These are phyloP conservation scores for Drosophila austrosaltans DNA, from an alignment of 2,888 invertebrate species.

Conservation along the genomic window DNA sequence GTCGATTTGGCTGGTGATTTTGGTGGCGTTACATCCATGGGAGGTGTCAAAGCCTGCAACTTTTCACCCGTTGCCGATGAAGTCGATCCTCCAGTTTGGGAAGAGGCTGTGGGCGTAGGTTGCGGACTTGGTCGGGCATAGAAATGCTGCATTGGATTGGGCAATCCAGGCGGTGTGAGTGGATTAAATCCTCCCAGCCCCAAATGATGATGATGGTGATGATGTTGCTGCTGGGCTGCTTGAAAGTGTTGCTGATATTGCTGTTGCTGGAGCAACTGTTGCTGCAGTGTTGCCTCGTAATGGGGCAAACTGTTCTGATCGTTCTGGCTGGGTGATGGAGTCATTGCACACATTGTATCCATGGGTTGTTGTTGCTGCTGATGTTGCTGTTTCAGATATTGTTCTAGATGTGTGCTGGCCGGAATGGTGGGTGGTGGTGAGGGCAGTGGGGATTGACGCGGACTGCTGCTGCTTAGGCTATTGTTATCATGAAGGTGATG, in stretches of 20 bases:
- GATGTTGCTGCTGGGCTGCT: conserved; percentile 67
- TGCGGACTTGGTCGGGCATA: conserved; percentile 74
- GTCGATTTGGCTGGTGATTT: conserved; percentile 81
- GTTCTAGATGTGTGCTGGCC: conserved; percentile 74
- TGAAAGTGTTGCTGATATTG: conserved; percentile 71
- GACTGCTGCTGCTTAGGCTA: conserved; percentile 61
- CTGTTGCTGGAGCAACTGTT: conserved; percentile 73
- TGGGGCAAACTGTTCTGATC: conserved; percentile 75
- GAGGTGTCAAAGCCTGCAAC: conserved; percentile 80
- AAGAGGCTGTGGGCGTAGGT: conserved; percentile 53
- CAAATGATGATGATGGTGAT: conserved; percentile 82
- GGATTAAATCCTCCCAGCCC: conserved; percentile 86
- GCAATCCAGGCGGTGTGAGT: conserved; percentile 86
- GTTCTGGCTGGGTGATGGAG: conserved; percentile 80
- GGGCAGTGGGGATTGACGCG: conserved; percentile 58
- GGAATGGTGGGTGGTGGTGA: conserved; percentile 40
- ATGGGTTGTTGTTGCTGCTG: conserved; percentile 72
- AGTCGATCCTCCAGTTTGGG: conserved; percentile 27
- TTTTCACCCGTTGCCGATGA: conserved; percentile 61
- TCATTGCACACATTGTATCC: conserved; percentile 77
- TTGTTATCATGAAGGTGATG: conserved; percentile 60
- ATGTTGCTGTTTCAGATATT: conserved; percentile 79
- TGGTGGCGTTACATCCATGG: conserved; percentile 83
- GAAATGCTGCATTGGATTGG: conserved; percentile 79
- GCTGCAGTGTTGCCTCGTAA: conserved; percentile 70